Percentiles rank a stretch among this genome's conserved stretches.
These are phyloP conservation scores for Colletes latitarsis DNA, from an alignment of 1,140 invertebrate genomes.

Conservation along the genomic window DNA sequence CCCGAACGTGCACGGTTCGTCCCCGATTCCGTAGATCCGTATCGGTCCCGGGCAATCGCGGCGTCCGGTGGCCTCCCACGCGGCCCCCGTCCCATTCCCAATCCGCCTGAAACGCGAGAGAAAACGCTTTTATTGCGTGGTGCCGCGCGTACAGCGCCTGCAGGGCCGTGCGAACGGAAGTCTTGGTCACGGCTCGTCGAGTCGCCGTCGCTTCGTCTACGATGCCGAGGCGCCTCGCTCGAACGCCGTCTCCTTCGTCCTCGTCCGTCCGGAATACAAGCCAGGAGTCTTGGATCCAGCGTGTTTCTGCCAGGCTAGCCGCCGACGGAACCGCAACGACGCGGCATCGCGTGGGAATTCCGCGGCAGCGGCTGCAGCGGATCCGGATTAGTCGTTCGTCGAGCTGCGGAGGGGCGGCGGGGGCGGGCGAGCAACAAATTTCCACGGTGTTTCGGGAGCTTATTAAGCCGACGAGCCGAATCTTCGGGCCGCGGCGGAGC, in stretches of 20 bases:
- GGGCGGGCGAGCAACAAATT: slow-evolving; percentile 65
- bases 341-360: slow-evolving; percentile 22
- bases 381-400: slow-evolving; percentile 31
- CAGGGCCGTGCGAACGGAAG: slow-evolving; percentile 76
- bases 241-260: neutral
- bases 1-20: neutral
- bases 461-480: slow-evolving; percentile 64
- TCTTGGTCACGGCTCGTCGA: slow-evolving; percentile 74
- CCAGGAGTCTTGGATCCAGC: neutral
- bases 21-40: slow-evolving; percentile 22
- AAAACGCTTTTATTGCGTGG: slow-evolving; percentile 32
- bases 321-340: slow-evolving; percentile 33
- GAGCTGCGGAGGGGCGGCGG: neutral
- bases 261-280: neutral
- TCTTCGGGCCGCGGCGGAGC: slow-evolving; percentile 43
- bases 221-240: neutral
- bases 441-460: slow-evolving; percentile 70
- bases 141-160: slow-evolving; percentile 46
- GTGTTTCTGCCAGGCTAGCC: neutral
- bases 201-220: slow-evolving; percentile 42
- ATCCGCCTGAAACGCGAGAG: slow-evolving; percentile 27
- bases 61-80: slow-evolving; percentile 38
- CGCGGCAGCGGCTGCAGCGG: slow-evolving; percentile 7
- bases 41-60: slow-evolving; percentile 33
- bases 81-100: slow-evolving; percentile 8